Percentiles rank a stretch among this genome's conserved stretches.
phyloP scores from a whole-genome alignment of 2,888 invertebrate genomes.

The Lasioglossum marginatum region DNA sequence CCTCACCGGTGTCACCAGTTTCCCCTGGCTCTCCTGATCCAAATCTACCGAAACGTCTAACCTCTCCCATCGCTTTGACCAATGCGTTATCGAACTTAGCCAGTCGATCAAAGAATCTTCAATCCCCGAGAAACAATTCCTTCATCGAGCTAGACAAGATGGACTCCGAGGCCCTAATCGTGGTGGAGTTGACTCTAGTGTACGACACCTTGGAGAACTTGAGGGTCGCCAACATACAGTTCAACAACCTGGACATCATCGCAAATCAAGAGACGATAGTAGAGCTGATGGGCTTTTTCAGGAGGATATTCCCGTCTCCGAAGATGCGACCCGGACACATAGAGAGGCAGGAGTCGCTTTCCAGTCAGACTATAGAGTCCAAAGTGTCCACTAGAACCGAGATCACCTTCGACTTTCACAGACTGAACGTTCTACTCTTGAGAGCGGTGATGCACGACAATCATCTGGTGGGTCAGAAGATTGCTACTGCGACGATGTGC shows the following conservation, averaged over 20 bases:
- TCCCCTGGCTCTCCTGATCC: constrained; percentile 91
- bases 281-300: constrained; percentile 95
- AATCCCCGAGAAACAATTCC: constrained; percentile 76
- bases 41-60: constrained; percentile 82
- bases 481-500: constrained; percentile 96
- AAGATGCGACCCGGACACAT: constrained; percentile 69
- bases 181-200: constrained; percentile 92
- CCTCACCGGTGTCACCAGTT: constrained; percentile 94
- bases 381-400: constrained; percentile 87
- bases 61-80: constrained; percentile 86
- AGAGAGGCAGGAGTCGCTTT: constrained; percentile 77
- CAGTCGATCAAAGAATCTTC: constrained; percentile 73
- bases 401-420: constrained; percentile 96
- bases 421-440: constrained; percentile 94
- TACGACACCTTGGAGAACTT: constrained; percentile 81
- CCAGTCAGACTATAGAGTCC: constrained; percentile 70
- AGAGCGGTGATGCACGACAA: constrained; percentile 92
- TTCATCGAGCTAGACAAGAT: constrained; percentile 79
- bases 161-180: constrained; percentile 90
- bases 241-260: constrained; percentile 97
- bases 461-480: constrained; percentile 91
- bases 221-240: constrained; percentile 94
- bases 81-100: constrained; percentile 86
- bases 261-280: constrained; percentile 98
- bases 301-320: constrained; percentile 87